These are phyloP conservation scores for Blennius ocellaris DNA, from an alignment of 2,113 vertebrate species.

Conservation along the genomic window DNA sequence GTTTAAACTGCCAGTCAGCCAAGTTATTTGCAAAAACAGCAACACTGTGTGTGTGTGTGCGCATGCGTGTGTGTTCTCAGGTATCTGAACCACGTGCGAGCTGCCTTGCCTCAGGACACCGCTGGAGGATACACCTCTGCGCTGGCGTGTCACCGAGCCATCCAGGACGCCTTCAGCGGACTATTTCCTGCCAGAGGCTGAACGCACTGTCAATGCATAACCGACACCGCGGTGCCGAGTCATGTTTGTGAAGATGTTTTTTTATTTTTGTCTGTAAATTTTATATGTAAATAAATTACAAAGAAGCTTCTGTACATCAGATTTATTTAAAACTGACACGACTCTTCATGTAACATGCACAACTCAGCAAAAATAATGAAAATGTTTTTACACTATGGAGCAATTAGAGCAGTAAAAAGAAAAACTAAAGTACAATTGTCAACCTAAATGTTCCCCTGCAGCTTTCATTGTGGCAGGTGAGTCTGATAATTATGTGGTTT, in stretches of 20 bases:
- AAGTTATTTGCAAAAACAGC: conserved; percentile 24
- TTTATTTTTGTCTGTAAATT: conserved; percentile 47
- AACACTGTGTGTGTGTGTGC: conserved; percentile 43
- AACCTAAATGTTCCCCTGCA: background rate
- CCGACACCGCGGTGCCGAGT: conserved; percentile 3
- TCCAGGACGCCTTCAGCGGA: conserved; percentile 97
- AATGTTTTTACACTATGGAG: background rate
- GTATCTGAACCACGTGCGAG: conserved; percentile 95
- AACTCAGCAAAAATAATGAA: too few species aligned
- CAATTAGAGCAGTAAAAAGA: background rate
- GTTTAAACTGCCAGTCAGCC: conserved; percentile 52
- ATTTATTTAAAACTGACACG: conserved; percentile 60
- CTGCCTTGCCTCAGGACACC: conserved; percentile 90
- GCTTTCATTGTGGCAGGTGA: background rate
- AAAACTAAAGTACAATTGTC: background rate
- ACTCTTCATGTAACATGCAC: background rate
- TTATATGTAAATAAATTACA: conserved; percentile 66
- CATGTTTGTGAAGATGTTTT: conserved; percentile 16
- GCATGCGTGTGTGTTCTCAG: conserved; percentile 76
- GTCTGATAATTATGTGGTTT: conserved; percentile 33
- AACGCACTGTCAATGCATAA: conserved; percentile 34
- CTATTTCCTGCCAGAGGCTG: conserved; percentile 80
- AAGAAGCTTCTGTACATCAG: conserved; percentile 4
- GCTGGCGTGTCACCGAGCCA: conserved; percentile 93
- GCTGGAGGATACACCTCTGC: conserved; percentile 95